Evolutionary conservation across 2,113 vertebrate species (phyloP), one percentile per base, ranked within the genome.

Genomic region (Gobiocypris rarus): DNA sequence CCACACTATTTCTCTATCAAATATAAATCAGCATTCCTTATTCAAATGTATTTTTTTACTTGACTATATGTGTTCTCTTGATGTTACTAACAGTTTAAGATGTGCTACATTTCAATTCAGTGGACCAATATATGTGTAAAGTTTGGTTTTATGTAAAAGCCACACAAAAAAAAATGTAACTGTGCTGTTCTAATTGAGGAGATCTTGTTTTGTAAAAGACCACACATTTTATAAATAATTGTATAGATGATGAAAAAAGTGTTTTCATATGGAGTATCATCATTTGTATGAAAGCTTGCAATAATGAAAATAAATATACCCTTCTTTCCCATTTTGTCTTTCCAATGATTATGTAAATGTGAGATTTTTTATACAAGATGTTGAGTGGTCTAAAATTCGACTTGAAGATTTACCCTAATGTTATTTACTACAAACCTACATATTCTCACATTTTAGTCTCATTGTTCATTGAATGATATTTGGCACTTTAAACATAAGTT

Each of bases 291-390:
- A 91, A 92, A 81, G 91, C 88, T 92, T 93, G 89, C 91, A 90
- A 91, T 90, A 85, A 91, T 89, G 73, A 48, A 83, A 92, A 91
- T 93, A 89, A 95, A 94, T 92, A 91, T 91, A 91, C 89, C 86
- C 84, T 92, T 91, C 90, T 93, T 92, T 94, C 91, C 89, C 45
- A 63, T 28, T 50, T 73, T 67, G 11, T n/a, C 14, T 26, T 83
- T 67, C 50, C 4, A 8, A 75, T 22, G 31, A 19, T 17, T 8
- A 38, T 69, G 6, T 10, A 54, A 19, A 54, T 19, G 52, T 65
- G 26, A 34, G 65, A 19, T 54, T 54, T 54, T 54, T 22, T 10
- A 67, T 34, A 69, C 22, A 3, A 59, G 50, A 0, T 22, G 10
- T 84, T 58, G n/a, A 45, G 24, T 70, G 54, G 41, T 15, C 31